phyloP scores from a whole-genome alignment of 2,797 vertebrate genomes.

The Trichosurus vulpecula region DNA sequence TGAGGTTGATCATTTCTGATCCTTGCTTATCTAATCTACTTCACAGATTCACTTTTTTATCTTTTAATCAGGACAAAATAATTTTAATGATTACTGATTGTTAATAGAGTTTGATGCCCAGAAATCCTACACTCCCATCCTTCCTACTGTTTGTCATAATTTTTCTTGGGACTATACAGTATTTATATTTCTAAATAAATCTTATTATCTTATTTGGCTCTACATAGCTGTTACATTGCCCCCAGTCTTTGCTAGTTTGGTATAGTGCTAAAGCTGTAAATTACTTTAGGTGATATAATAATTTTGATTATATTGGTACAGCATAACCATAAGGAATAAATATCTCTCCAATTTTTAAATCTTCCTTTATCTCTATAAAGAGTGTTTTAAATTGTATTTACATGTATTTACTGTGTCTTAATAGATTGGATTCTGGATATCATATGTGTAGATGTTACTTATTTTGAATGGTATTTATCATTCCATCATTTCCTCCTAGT shows the following conservation, averaged over 20 bases:
- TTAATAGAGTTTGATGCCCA: neutral
- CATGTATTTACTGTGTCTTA: neutral
- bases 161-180: neutral
- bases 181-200: neutral
- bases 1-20: neutral
- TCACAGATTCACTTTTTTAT: neutral
- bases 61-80: neutral
- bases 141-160: neutral
- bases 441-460: neutral
- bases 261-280: neutral
- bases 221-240: neutral
- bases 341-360: neutral
- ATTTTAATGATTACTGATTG: neutral
- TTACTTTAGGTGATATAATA: neutral
- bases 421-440: neutral
- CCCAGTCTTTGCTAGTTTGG: neutral
- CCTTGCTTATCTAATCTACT: neutral
- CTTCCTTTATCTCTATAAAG: neutral
- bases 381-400: neutral
- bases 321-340: neutral
- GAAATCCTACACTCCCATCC: neutral
- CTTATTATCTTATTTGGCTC: neutral
- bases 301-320: neutral
- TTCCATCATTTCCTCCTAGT: neutral
- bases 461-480: neutral